Percentiles rank a stretch among this genome's conserved stretches.
Evolutionary conservation across 2,113 vertebrate genomes (phyloP).

Genomic region (Ceyx cyanopectus): DNA sequence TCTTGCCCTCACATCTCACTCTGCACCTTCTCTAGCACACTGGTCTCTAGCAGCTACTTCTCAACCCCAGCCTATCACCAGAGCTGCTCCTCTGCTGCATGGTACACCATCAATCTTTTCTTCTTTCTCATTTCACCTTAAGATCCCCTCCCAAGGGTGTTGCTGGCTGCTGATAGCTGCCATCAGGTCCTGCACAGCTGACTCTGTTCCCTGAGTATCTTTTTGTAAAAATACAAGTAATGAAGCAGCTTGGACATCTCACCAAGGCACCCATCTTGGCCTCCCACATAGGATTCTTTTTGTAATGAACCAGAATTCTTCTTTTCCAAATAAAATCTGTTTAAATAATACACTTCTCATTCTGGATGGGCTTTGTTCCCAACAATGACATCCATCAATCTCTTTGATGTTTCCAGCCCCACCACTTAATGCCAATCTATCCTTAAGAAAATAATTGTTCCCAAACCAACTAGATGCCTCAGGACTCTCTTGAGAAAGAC

Average conservation of each 20-base stretch:
- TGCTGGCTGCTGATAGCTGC: not conserved
- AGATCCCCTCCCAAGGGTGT: not conserved
- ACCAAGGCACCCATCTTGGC: not conserved
- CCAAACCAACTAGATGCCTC: not conserved
- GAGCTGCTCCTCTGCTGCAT: not conserved
- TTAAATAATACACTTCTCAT: not conserved
- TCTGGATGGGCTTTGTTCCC: not conserved
- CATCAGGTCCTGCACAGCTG: not conserved
- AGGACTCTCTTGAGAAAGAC: slow-evolving; percentile 13
- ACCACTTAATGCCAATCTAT: not conserved
- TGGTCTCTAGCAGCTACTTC: not conserved
- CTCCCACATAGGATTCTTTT: not conserved
- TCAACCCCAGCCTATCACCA: not conserved
- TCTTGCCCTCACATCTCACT: not conserved
- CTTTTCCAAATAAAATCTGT: not conserved
- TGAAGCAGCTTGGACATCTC: not conserved
- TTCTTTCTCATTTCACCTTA: not conserved
- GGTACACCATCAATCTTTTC: not conserved
- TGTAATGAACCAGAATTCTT: not conserved
- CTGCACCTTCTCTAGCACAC: not conserved
- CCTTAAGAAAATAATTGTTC: slow-evolving; percentile 12
- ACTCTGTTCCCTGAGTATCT: not conserved
- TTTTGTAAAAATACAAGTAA: not conserved
- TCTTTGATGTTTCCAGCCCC: not conserved
- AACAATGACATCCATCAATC: not conserved